A percentile compares a stretch with the other conserved stretches of the same genome.
phyloP scores from a whole-genome alignment of 2,888 invertebrate species.

The Myopa testacea region DNA sequence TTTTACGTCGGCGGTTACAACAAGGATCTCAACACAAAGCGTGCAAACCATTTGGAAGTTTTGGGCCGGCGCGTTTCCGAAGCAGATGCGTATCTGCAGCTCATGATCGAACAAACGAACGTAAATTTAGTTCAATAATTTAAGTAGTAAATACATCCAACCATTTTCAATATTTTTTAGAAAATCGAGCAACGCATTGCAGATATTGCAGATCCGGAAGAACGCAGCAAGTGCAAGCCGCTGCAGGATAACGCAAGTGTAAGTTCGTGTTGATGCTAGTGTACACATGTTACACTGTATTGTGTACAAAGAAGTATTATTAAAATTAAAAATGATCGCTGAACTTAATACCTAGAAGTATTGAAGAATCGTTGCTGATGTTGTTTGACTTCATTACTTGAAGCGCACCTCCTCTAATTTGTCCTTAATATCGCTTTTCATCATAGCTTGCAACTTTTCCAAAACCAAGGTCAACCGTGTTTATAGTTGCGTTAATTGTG shows the following conservation, averaged over 20 bases:
- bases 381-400: no score
- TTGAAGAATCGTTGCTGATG: no score
- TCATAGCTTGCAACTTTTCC: no score
- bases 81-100: slow-evolving; percentile 95
- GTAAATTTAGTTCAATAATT: slow-evolving; percentile 68
- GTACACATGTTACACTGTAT: no score
- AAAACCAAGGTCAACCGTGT: no score
- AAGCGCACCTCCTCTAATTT: no score
- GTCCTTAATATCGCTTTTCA: no score
- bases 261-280: slow-evolving; percentile 65
- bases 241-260: slow-evolving; percentile 83
- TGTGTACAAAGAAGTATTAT: no score
- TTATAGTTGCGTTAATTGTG: no score
- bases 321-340: no score
- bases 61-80: slow-evolving; percentile 92
- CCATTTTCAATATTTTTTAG: slow-evolving; percentile 66
- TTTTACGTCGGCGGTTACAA: slow-evolving; percentile 68
- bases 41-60: slow-evolving; percentile 72
- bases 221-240: slow-evolving; percentile 76
- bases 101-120: slow-evolving; percentile 93
- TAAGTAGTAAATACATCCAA: slow-evolving; percentile 16
- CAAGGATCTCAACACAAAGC: slow-evolving; percentile 68
- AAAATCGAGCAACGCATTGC: slow-evolving; percentile 77
- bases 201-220: slow-evolving; percentile 75
- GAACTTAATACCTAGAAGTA: no score